Conservation (phyloP, 2,888 invertebrate species). For the Dioctria linearis region DNA sequence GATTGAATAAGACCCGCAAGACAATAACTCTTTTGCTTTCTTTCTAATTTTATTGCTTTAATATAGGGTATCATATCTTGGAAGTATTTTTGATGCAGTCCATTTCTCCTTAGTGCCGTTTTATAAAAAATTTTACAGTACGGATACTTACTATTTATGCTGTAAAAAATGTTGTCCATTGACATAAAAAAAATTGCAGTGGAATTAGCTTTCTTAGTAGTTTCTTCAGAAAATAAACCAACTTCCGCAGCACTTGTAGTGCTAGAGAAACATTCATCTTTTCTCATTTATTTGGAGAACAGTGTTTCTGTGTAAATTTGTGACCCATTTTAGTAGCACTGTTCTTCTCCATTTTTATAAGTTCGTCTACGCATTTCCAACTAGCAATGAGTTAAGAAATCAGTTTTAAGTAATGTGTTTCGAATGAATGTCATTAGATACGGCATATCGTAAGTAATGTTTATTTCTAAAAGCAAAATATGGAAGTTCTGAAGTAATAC, state of each 20-base stretch:
- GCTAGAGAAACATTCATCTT: slow-evolving; percentile 50
- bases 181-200: slow-evolving; percentile 42
- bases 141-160: slow-evolving; percentile 46
- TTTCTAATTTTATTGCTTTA: not conserved
- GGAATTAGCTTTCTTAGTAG: slow-evolving; percentile 18
- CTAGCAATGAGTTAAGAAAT: slow-evolving; percentile 42
- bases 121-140: slow-evolving; percentile 33
- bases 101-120: slow-evolving; percentile 14
- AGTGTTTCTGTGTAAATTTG: slow-evolving; percentile 46
- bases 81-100: not conserved
- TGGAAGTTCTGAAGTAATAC: not conserved
- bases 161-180: slow-evolving; percentile 48
- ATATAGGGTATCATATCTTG: too few relatives aligned
- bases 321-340: slow-evolving; percentile 42
- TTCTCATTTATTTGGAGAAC: slow-evolving; percentile 48
- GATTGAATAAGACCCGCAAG: slow-evolving; percentile 36
- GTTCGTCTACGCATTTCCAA: slow-evolving; percentile 46
- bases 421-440: slow-evolving; percentile 47
- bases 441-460: slow-evolving; percentile 39
- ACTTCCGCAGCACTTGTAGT: slow-evolving; percentile 17
- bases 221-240: slow-evolving; percentile 42
- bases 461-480: not conserved
- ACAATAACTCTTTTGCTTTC: slow-evolving; percentile 18
- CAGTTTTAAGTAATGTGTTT: not conserved
- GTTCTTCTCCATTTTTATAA: slow-evolving; percentile 32